These are phyloP conservation scores for Autographa pulchrina DNA, from an alignment of 2,888 invertebrate genomes.

Conservation along the genomic window DNA sequence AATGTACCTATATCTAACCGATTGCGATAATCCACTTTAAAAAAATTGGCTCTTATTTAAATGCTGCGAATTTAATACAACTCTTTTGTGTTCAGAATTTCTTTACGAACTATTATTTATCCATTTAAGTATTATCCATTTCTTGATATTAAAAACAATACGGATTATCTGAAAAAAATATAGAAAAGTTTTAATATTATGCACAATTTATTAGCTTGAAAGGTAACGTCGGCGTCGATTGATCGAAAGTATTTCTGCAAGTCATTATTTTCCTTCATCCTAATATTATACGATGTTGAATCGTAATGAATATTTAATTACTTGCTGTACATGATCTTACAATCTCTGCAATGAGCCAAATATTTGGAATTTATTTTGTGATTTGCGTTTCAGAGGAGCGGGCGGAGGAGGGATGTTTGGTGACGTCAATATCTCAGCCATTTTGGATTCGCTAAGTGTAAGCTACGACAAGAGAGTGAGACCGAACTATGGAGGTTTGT, in stretches of 20 bases:
- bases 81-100: too few relatives aligned
- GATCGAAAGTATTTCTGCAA: background rate
- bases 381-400: slow-evolving; percentile 86
- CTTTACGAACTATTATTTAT: too few relatives aligned
- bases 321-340: background rate
- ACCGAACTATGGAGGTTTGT: slow-evolving; percentile 98
- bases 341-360: background rate
- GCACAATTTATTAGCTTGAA: too few relatives aligned
- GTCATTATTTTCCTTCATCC: background rate
- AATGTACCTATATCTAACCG: too few relatives aligned
- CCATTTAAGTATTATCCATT: too few relatives aligned
- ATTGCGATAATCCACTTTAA: too few relatives aligned
- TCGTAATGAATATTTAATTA: background rate
- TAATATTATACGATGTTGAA: background rate
- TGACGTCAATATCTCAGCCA: slow-evolving; percentile 98
- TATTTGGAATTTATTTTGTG: slow-evolving; percentile 35
- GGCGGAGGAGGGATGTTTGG: slow-evolving; percentile 95
- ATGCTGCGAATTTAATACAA: too few relatives aligned
- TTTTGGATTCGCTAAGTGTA: slow-evolving; percentile 97
- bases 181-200: too few relatives aligned
- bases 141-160: too few relatives aligned
- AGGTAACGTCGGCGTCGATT: background rate
- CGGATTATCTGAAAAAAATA: too few relatives aligned
- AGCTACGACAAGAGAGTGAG: slow-evolving; percentile 99
- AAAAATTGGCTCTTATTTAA: too few relatives aligned